Evolutionary conservation across 1,140 invertebrate genomes (phyloP).

Genomic region (Drosophila paulistorum): DNA sequence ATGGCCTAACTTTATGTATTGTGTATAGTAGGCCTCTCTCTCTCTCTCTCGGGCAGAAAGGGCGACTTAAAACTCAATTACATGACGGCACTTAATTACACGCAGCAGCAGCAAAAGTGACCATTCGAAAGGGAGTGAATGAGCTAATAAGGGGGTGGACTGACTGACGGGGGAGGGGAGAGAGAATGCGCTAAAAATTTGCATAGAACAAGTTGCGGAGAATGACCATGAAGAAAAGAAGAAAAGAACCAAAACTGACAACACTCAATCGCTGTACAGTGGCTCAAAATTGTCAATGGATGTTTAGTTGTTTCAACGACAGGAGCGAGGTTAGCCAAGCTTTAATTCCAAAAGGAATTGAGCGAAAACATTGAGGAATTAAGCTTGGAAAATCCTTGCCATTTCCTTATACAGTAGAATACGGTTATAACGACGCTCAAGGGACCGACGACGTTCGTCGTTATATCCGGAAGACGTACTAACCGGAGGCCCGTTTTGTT

Average conservation of each 20-base stretch:
- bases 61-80: constrained; percentile 74
- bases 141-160: neutral
- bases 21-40: no score
- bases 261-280: constrained; percentile 34
- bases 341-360: no score
- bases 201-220: constrained; percentile 59
- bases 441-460: no score
- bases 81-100: constrained; percentile 68
- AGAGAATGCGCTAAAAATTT: constrained; percentile 56
- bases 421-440: no score
- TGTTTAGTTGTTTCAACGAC: neutral
- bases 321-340: no score
- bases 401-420: no score
- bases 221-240: constrained; percentile 51
- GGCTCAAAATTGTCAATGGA: neutral
- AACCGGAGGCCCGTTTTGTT: no score
- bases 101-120: constrained; percentile 34
- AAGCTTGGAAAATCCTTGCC: no score
- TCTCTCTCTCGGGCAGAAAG: neutral
- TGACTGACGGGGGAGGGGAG: neutral
- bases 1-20: constrained; percentile 25
- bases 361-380: no score
- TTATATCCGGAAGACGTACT: no score
- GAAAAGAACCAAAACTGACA: constrained; percentile 31
- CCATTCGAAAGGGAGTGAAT: constrained; percentile 20